A percentile compares a stretch with the other conserved stretches of the same genome.
phyloP scores from a whole-genome alignment of 2,888 invertebrate genomes.

The Eulithis testata region DNA sequence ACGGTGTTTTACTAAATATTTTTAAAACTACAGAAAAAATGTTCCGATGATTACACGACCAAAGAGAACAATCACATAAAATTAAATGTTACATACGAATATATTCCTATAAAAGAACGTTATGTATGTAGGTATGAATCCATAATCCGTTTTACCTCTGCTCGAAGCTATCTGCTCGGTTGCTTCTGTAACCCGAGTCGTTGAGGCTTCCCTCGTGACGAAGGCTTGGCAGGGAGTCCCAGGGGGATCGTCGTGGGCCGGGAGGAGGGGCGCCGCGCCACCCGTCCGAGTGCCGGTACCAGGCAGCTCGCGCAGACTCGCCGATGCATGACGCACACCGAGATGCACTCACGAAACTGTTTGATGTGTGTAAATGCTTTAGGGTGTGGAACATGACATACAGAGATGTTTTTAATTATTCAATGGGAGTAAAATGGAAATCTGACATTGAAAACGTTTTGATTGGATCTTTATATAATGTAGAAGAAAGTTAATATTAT shows the following conservation, averaged over 20 bases:
- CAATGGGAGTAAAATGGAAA: too few species aligned
- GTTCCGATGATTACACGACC: too few species aligned
- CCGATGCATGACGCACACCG: conserved; percentile 95
- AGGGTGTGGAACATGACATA: background rate
- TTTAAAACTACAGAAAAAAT: too few species aligned
- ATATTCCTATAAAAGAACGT: background rate
- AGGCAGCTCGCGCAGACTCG: conserved; percentile 94
- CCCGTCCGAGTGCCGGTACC: conserved; percentile 96
- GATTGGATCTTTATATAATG: too few species aligned
- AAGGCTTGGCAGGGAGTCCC: conserved; percentile 94
- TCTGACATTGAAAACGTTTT: too few species aligned
- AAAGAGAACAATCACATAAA: too few species aligned
- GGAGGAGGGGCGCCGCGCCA: conserved; percentile 87
- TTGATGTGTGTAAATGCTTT: conserved; percentile 28
- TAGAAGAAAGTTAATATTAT: too few species aligned
- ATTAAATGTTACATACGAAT: background rate
- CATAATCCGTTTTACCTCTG: conserved; percentile 86
- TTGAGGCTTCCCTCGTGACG: conserved; percentile 94
- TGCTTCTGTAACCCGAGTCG: conserved; percentile 94
- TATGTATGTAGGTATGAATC: conserved; percentile 5
- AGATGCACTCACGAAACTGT: conserved; percentile 84
- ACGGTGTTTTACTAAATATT: too few species aligned
- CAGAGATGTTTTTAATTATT: background rate
- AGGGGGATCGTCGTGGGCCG: conserved; percentile 91
- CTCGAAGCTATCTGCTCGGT: conserved; percentile 93